Conservation (phyloP, 2,113 vertebrate genomes). For the Phaethornis superciliosus region DNA sequence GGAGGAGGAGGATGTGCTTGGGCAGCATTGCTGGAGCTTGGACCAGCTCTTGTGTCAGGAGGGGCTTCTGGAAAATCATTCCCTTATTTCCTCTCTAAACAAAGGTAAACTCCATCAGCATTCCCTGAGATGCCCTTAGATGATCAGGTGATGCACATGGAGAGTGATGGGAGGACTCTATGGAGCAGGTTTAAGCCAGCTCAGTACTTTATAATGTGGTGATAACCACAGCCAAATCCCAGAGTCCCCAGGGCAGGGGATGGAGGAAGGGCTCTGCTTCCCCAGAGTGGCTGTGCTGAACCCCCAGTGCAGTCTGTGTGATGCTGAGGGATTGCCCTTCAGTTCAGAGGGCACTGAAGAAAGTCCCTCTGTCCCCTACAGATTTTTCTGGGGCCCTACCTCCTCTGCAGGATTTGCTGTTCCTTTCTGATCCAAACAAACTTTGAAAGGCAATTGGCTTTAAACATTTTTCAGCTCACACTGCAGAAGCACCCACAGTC, state of each 20-base stretch:
- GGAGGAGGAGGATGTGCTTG: not conserved
- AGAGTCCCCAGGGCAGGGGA: rapidly evolving
- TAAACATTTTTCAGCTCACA: not conserved
- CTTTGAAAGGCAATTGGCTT: not conserved
- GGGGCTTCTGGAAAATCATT: not conserved
- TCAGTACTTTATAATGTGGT: not conserved
- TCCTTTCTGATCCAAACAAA: not conserved
- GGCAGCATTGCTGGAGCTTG: not conserved
- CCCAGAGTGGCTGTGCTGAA: not conserved
- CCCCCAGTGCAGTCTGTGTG: rapidly evolving
- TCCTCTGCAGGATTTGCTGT: not conserved
- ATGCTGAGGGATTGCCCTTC: not conserved
- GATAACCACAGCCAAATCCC: not conserved
- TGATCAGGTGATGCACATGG: not conserved
- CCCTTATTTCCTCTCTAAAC: not conserved
- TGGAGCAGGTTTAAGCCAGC: rapidly evolving
- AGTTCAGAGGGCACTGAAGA: not conserved
- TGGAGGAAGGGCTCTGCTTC: not conserved
- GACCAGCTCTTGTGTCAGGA: not conserved
- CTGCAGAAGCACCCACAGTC: not conserved
- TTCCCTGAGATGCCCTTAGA: not conserved
- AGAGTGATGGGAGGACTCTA: not conserved
- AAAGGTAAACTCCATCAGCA: not conserved
- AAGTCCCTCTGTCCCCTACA: not conserved
- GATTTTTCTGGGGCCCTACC: not conserved